Evolutionary conservation across 2,113 vertebrate genomes (phyloP).

Genomic region (Rhinoderma darwinii): DNA sequence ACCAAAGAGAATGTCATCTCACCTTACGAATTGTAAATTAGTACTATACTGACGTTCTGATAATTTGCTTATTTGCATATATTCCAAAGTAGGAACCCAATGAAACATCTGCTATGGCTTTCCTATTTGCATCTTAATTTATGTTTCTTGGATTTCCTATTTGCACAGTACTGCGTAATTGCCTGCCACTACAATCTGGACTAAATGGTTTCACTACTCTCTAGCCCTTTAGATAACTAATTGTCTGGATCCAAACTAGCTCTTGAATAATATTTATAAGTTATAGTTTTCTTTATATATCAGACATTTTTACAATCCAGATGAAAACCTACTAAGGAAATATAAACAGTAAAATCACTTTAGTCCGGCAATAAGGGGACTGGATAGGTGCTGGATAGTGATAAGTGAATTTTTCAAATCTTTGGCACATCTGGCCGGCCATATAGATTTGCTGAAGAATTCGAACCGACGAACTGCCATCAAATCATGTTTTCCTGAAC

Average conservation of each 20-base stretch:
- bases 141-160: conserved; percentile 10
- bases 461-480: not conserved
- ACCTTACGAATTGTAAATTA: conserved; percentile 22
- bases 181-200: not conserved
- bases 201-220: not conserved
- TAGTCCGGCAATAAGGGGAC: not conserved
- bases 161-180: conserved; percentile 16
- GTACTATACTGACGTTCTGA: not conserved
- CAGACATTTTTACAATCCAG: not conserved
- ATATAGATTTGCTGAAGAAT: no score
- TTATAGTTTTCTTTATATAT: not conserved
- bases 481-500: not conserved
- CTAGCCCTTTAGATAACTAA: not conserved
- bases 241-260: not conserved
- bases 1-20: not conserved
- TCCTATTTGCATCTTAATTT: conserved; percentile 39
- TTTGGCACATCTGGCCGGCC: no score
- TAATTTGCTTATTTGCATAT: conserved; percentile 37
- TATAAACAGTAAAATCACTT: not conserved
- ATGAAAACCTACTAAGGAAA: not conserved
- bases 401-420: not conserved
- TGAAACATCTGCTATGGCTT: conserved; percentile 18
- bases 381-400: not conserved
- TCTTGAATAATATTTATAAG: not conserved
- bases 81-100: not conserved